phyloP scores from a whole-genome alignment of 2,113 vertebrate genomes.

The Salvelinus alpinus region DNA sequence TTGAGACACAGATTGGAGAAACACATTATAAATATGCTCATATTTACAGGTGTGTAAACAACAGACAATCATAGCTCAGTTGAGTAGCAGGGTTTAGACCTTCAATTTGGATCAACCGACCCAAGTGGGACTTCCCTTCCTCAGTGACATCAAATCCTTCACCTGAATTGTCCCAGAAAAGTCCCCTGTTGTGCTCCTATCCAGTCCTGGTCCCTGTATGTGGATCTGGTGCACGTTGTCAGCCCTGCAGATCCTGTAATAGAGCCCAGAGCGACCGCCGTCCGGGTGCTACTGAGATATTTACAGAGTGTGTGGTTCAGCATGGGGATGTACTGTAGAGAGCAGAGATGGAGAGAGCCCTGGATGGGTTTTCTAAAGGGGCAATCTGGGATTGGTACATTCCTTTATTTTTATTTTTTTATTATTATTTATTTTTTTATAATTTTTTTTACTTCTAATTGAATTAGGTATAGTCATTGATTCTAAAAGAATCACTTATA shows the following conservation, averaged over 20 bases:
- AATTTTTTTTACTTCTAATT: too few relatives aligned
- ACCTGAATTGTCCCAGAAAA: conserved; percentile 16
- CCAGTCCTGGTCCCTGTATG: conserved; percentile 7
- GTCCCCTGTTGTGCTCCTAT: background rate
- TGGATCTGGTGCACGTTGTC: conserved; percentile 22
- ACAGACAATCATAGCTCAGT: background rate
- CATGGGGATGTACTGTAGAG: conserved; percentile 11
- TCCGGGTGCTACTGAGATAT: conserved; percentile 30
- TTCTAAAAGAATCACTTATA: background rate
- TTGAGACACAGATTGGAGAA: background rate
- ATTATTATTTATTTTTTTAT: too few relatives aligned
- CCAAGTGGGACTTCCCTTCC: background rate
- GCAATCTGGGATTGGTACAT: too few relatives aligned
- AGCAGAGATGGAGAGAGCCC: background rate
- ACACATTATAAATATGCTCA: background rate
- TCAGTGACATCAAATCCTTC: conserved; percentile 25
- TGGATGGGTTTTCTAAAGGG: too few relatives aligned
- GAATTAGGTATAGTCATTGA: background rate
- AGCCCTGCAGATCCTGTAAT: conserved; percentile 39
- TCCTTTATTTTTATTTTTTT: too few relatives aligned
- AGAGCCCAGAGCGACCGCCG: conserved; percentile 38
- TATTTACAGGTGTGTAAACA: background rate
- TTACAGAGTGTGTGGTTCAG: conserved; percentile 43
- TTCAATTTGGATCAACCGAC: background rate
- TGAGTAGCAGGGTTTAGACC: background rate